Evolutionary conservation across 2,113 vertebrate genomes (phyloP).

Genomic region (Psettodes erumei): DNA sequence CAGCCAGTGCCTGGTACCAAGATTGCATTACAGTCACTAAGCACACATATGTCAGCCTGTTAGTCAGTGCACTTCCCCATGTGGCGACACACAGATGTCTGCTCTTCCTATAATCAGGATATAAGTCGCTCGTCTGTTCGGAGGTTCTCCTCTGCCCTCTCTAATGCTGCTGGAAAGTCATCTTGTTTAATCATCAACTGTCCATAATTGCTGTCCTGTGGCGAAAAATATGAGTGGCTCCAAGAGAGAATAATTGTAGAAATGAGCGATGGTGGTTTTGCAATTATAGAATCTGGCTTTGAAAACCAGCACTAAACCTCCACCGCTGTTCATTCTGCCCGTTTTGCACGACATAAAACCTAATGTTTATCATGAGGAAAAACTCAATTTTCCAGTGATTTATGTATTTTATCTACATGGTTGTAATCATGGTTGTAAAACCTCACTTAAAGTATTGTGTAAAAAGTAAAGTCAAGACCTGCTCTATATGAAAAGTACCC

Average conservation of each 20-base stretch:
- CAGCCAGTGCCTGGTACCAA: slow-evolving; percentile 57
- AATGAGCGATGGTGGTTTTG: slow-evolving; percentile 39
- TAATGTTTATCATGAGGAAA: slow-evolving; percentile 21
- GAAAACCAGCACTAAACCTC: background rate
- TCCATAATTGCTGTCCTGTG: slow-evolving; percentile 35
- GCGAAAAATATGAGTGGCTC: slow-evolving; percentile 20
- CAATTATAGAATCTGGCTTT: slow-evolving; percentile 41
- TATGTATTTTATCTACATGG: slow-evolving; percentile 13
- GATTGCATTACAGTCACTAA: slow-evolving; percentile 55
- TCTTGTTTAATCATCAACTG: slow-evolving; percentile 31
- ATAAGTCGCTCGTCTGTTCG: slow-evolving; percentile 60
- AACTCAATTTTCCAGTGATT: slow-evolving; percentile 7
- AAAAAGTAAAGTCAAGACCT: too few species aligned
- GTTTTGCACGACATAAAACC: slow-evolving; percentile 29
- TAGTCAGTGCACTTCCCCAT: slow-evolving; percentile 58
- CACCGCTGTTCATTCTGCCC: slow-evolving; percentile 22
- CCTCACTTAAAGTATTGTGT: too few species aligned
- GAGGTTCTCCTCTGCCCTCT: slow-evolving; percentile 30
- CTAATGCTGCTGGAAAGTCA: slow-evolving; percentile 36
- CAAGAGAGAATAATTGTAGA: slow-evolving; percentile 18
- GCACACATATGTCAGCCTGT: slow-evolving; percentile 60
- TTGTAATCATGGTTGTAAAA: too few species aligned
- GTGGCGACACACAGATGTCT: slow-evolving; percentile 60
- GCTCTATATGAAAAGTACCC: too few species aligned
- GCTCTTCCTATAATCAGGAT: slow-evolving; percentile 67